A percentile compares a stretch with the other conserved stretches of the same genome.
These are phyloP conservation scores for Lysandra bellargus DNA, from an alignment of 2,888 invertebrate species.

Conservation along the genomic window DNA sequence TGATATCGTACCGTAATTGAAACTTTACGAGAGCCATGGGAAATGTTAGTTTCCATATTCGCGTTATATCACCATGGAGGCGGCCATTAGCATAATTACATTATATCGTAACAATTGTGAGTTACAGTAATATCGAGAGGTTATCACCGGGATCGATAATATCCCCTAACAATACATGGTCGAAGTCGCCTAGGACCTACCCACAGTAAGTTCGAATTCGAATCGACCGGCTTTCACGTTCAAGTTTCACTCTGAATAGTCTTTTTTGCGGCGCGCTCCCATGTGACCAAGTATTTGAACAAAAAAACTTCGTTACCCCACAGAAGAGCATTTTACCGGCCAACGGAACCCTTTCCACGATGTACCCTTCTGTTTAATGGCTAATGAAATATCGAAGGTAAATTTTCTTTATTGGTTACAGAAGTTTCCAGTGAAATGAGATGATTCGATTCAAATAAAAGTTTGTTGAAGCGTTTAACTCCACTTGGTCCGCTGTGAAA, in stretches of 20 bases:
- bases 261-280: slow-evolving; percentile 32
- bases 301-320: slow-evolving; percentile 29
- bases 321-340: slow-evolving; percentile 15
- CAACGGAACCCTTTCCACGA: background rate
- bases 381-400: slow-evolving; percentile 13
- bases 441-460: slow-evolving; percentile 7
- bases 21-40: slow-evolving; percentile 23
- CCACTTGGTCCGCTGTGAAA: background rate
- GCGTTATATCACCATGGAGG: slow-evolving; percentile 20
- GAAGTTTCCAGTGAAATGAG: background rate
- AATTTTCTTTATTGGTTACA: background rate
- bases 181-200: background rate
- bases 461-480: slow-evolving; percentile 7
- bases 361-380: slow-evolving; percentile 4
- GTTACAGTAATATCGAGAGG: slow-evolving; percentile 23
- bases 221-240: slow-evolving; percentile 24
- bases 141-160: slow-evolving; percentile 16
- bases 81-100: slow-evolving; percentile 26
- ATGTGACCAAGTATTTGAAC: slow-evolving; percentile 33
- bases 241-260: slow-evolving; percentile 28
- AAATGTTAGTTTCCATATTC: slow-evolving; percentile 24
- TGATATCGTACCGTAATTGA: slow-evolving; percentile 17
- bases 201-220: slow-evolving; percentile 29
- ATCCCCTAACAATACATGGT: slow-evolving; percentile 23
- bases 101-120: slow-evolving; percentile 24